Conservation (phyloP, 92 coral and sea anemone species). For the Umimayanthus chanpuru region DNA sequence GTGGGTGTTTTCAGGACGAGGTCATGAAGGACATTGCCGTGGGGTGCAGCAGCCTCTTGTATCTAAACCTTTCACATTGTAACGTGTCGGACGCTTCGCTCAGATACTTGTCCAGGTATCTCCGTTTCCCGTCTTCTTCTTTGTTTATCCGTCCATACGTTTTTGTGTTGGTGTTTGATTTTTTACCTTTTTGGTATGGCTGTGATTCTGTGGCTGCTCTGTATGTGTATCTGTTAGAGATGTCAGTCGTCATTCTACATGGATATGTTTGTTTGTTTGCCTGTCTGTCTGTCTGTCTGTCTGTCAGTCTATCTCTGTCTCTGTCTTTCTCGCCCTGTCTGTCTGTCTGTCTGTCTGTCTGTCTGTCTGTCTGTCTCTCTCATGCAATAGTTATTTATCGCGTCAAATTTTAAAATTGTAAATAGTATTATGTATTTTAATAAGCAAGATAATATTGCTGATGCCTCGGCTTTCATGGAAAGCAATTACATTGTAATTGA, state of each 20-base stretch:
- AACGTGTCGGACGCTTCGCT: slow-evolving; percentile 91
- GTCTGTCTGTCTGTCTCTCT: neutral
- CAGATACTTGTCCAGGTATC: slow-evolving; percentile 85
- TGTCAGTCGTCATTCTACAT: neutral
- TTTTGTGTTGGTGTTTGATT: neutral
- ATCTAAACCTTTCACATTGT: slow-evolving; percentile 86
- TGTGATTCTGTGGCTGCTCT: no score
- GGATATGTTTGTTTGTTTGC: neutral
- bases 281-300: neutral
- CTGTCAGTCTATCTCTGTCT: neutral
- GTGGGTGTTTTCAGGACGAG: slow-evolving; percentile 73
- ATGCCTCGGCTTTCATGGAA: no score
- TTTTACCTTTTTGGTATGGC: neutral
- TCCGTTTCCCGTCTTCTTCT: neutral
- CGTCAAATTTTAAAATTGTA: no score
- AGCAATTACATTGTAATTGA: no score
- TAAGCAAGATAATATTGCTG: no score
- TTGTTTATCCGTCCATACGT: neutral
- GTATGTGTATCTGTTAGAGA: neutral
- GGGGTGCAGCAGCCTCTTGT: slow-evolving; percentile 86
- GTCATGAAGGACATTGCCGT: slow-evolving; percentile 77
- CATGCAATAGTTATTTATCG: no score
- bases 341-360: neutral
- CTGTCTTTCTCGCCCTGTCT: neutral
- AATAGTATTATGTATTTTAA: no score